Evolutionary conservation across 2,797 vertebrate species (phyloP).

Genomic region (Periparus ater): DNA sequence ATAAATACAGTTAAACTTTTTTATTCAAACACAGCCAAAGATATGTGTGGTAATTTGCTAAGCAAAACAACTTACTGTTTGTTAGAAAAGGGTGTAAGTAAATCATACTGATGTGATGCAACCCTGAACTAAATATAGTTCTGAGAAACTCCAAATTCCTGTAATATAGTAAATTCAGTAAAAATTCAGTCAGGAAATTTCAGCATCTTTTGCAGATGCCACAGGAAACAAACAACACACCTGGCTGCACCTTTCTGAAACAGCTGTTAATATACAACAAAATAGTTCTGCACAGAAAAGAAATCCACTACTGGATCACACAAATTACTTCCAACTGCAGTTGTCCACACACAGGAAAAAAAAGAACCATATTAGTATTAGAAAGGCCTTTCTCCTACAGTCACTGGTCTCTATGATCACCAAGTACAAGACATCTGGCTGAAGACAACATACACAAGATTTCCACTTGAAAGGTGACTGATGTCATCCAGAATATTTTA

Average conservation of each 20-base stretch:
- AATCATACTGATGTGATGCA: background rate
- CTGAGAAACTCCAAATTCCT: background rate
- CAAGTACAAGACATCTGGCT: background rate
- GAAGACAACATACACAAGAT: background rate
- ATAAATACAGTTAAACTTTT: slow-evolving; percentile 1
- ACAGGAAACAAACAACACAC: background rate
- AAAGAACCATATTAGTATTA: background rate
- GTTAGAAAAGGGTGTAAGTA: background rate
- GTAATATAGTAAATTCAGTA: background rate
- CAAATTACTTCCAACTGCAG: background rate
- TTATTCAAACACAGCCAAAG: background rate
- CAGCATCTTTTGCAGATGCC: background rate
- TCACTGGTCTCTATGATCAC: background rate
- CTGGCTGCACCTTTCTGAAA: background rate
- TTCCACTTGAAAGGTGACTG: background rate
- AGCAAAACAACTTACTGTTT: background rate
- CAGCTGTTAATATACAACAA: background rate
- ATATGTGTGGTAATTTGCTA: background rate
- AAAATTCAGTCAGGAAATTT: background rate
- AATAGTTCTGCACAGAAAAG: background rate
- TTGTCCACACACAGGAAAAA: background rate
- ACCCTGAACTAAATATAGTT: background rate
- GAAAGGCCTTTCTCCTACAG: background rate
- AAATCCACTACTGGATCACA: background rate
- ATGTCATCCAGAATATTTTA: background rate